phyloP scores from a whole-genome alignment of 2,888 invertebrate genomes.

The Callinectes sapidus region DNA sequence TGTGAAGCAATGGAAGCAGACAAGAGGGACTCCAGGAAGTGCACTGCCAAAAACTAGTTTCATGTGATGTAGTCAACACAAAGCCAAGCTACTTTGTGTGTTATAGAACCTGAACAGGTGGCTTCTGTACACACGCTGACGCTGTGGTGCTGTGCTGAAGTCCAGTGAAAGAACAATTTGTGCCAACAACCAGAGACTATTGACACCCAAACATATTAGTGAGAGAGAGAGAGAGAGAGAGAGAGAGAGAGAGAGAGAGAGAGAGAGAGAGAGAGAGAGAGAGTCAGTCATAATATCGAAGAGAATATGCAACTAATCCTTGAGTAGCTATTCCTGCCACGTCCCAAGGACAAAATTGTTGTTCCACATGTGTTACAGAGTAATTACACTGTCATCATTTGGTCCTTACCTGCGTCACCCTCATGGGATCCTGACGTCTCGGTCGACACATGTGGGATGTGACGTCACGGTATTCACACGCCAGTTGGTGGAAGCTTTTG shows the following conservation, averaged over 20 bases:
- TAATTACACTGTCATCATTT: neutral
- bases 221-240: neutral
- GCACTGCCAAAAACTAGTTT: neutral
- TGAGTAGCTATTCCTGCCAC: neutral
- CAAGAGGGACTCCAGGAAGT: neutral
- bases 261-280: neutral
- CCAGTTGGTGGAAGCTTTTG: neutral
- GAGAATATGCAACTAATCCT: neutral
- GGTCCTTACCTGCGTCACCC: neutral
- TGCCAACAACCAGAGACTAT: no score
- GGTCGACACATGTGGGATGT: slow-evolving; percentile 11
- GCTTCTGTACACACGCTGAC: neutral
- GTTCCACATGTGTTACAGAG: neutral
- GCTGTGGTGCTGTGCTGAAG: neutral
- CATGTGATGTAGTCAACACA: neutral
- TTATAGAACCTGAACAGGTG: neutral
- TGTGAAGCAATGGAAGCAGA: neutral
- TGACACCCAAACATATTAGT: neutral
- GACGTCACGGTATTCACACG: slow-evolving; percentile 36
- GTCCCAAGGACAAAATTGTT: neutral
- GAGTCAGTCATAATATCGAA: neutral
- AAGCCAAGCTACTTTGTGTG: neutral
- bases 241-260: slow-evolving; percentile 15
- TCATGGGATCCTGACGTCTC: slow-evolving; percentile 27
- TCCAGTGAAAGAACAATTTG: no score